These are phyloP conservation scores for Parelbella ahira DNA, from an alignment of 2,888 invertebrate genomes.

Conservation along the genomic window DNA sequence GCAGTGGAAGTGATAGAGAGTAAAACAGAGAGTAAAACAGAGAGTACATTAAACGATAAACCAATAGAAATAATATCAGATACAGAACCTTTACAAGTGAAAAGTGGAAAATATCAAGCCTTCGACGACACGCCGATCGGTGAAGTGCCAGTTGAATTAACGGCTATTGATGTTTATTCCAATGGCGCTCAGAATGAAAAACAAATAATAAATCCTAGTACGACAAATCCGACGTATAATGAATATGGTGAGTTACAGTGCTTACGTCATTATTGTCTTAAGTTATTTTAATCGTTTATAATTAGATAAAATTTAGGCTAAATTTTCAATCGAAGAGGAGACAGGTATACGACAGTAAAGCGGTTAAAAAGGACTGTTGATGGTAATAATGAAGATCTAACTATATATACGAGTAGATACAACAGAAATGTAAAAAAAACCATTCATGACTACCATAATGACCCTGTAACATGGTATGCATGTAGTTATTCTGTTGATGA, in stretches of 20 bases:
- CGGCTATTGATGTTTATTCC: slow-evolving; percentile 47
- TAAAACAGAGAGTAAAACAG: slow-evolving; percentile 36
- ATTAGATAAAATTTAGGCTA: too few species aligned
- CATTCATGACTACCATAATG: too few species aligned
- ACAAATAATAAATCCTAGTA: slow-evolving; percentile 48
- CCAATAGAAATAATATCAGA: slow-evolving; percentile 51
- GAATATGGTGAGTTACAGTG: slow-evolving; percentile 54
- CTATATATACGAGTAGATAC: too few species aligned
- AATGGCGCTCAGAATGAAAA: slow-evolving; percentile 52
- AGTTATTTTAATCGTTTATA: too few species aligned
- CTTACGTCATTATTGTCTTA: too few species aligned
- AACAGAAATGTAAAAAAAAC: too few species aligned
- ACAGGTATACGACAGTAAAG: too few species aligned
- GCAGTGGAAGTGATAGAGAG: slow-evolving; percentile 33
- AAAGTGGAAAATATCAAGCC: slow-evolving; percentile 65
- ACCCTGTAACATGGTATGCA: too few species aligned
- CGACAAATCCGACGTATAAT: slow-evolving; percentile 52
- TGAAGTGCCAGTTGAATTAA: slow-evolving; percentile 48
- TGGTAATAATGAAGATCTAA: too few species aligned
- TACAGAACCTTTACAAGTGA: slow-evolving; percentile 45
- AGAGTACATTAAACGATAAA: slow-evolving; percentile 28
- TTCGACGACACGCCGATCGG: slow-evolving; percentile 52
- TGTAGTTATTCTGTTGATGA: slow-evolving; percentile 31
- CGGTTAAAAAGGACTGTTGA: too few species aligned
- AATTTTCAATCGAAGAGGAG: too few species aligned